Base-by-base conservation (phyloP, 2,888 invertebrate species). In the Elgonia sp. region DNA sequence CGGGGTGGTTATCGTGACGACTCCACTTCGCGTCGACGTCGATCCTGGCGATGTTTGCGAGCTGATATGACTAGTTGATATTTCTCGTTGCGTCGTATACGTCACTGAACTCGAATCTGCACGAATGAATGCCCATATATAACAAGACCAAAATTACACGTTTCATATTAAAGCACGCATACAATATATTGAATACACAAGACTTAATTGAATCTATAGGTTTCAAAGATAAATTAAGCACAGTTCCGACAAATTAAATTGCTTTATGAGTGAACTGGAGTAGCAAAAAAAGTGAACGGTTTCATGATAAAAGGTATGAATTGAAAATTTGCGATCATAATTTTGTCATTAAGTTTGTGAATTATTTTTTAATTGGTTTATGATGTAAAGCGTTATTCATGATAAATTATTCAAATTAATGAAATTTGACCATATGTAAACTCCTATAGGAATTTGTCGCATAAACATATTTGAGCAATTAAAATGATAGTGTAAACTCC, bases 21-120 rank as follows among this genome's bases (percentile, higher is more conserved):
- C 91, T 91, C 93, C 84, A 90, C 93, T 91, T 92, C 93, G 92
- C 85, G 91, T 90, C 53, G 91, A 90, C 60, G 92, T 92, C 63
- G 92, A 92, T 87, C 91, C 91, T 85, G 92, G 89, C 82, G 92
- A 91, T 84, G 92, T 87, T 72, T 91, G 90, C 87, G 91, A 93
- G 87, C 89, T 92, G 89, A 90, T 92, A 87, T 93, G 93, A 89
- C 93, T 93, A 73, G 93, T 93, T 73, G 93, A 91, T 86, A 92
- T 92, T 82, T 93, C 94, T 67, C 92, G 91, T 87, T 92, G 92
- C 42, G 94, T 94, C 86, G 94, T 94, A 89, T 92, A 93, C 82
- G 93, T 93, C 90, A 92, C 92, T 88, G 94, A 93, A 90, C 94
- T 94, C 89, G 93, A 93, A 90, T 94, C 94, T 94, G 88, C 50